Base-by-base conservation (phyloP, 1,140 invertebrate species). In the Mizuhopecten yessoensis region DNA sequence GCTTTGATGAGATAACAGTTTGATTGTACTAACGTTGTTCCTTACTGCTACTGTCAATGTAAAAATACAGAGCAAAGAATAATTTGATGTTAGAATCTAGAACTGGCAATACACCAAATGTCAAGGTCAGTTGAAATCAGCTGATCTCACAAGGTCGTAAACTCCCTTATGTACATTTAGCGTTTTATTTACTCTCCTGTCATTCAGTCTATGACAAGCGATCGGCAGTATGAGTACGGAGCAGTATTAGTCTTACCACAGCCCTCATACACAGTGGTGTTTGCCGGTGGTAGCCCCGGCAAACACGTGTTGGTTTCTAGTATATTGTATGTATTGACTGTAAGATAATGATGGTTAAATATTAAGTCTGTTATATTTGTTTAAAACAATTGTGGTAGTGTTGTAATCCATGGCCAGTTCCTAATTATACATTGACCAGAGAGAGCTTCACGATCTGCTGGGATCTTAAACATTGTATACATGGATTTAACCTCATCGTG, bases 181-280 rank as follows among this genome's bases (percentile, higher is more conserved):
- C 11, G 29, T 75, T 75, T 75, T 75, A 75, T 75, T 75, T 75
- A 29, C 57, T 75, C n/a, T 57, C 45, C 45, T 15, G 42, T 45
- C 36, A 75, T 75, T 75, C 57, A 75, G 5, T n/a, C 57, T n/a
- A 29, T 11, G 57, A 75, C 57, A 75, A 45, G 57, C n/a, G 23
- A 75, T 75, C 57, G 57, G 57, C 57, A 29, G 57, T 75, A 75
- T 75, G 57, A 75, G 57, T 29, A 75, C 57, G 29, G 57, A 75
- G 57, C 57, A 17, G 23, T 75, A 29, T 29, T 75, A 75, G 23
- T 17, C 45, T 5, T 10, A 1, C 23, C 57, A 75, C 42, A 45
- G 36, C 36, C 5, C 5, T 39, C 36, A 39, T 13, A 39, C 36
- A 39, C 15, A 20, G 45, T 57, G 23, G n/a, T 75, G 57, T 75